phyloP scores from a whole-genome alignment of 2,797 vertebrate species.

The Brachymystax lenok region DNA sequence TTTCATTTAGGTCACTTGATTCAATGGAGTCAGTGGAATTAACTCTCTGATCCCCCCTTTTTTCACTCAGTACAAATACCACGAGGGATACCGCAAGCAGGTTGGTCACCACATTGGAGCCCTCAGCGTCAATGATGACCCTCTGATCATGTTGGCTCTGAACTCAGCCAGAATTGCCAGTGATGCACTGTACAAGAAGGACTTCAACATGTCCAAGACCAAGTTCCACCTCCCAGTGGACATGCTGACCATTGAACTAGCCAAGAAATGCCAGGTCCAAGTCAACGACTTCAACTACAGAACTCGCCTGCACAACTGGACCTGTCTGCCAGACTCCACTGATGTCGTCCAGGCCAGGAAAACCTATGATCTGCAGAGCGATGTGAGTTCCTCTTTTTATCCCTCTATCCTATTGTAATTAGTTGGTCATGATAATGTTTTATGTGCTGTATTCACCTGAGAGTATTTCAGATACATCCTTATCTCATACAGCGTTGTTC shows the following conservation, averaged over 20 bases:
- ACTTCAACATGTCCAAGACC: conserved; percentile 90
- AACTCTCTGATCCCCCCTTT: conserved; percentile 4
- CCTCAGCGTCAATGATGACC: conserved; percentile 80
- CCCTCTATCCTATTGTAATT: neutral
- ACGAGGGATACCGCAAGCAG: conserved; percentile 83
- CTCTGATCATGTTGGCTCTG: conserved; percentile 81
- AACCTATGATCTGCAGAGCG: conserved; percentile 89
- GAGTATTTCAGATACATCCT: neutral
- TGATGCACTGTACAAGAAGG: conserved; percentile 86
- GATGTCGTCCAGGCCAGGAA: conserved; percentile 92
- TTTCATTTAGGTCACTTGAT: neutral
- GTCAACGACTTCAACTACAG: conserved; percentile 90
- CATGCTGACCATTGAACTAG: conserved; percentile 84
- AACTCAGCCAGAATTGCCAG: conserved; percentile 88
- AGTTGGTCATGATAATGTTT: neutral
- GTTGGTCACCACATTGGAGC: conserved; percentile 90
- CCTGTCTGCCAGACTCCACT: conserved; percentile 89
- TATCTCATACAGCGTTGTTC: neutral
- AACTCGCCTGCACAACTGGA: conserved; percentile 87
- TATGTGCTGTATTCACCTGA: neutral
- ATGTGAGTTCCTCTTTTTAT: conserved; percentile 75
- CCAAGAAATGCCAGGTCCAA: conserved; percentile 87
- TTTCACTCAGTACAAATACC: conserved; percentile 85
- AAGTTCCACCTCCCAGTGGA: conserved; percentile 86
- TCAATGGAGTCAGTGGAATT: neutral